These are phyloP conservation scores for Anorthoa munda DNA, from an alignment of 2,888 invertebrate genomes.

Conservation along the genomic window DNA sequence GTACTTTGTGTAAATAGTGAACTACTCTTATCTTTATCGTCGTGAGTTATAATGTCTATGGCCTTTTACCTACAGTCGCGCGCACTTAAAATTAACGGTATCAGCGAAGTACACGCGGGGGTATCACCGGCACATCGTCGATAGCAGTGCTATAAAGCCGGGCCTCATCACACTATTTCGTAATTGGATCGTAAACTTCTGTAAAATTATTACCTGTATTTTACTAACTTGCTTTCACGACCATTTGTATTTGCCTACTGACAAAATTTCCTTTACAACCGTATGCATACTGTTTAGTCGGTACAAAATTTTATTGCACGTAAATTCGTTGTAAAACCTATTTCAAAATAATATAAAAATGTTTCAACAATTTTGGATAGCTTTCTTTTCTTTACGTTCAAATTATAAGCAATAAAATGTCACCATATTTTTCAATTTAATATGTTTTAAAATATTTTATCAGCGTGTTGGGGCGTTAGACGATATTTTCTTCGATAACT, in stretches of 20 bases:
- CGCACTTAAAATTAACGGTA: conserved; percentile 67
- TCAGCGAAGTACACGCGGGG: conserved; percentile 56
- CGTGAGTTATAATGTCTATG: conserved; percentile 56
- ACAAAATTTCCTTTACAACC: conserved; percentile 69
- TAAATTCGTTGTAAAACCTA: conserved; percentile 55
- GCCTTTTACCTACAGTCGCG: conserved; percentile 50
- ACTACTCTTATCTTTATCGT: conserved; percentile 59
- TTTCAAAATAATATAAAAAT: conserved; percentile 52
- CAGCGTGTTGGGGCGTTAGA: conserved; percentile 49
- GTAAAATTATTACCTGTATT: conserved; percentile 76
- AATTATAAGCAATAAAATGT: conserved; percentile 65
- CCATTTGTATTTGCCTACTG: conserved; percentile 74
- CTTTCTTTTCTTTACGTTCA: conserved; percentile 61
- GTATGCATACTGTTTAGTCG: conserved; percentile 45
- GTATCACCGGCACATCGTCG: conserved; percentile 69
- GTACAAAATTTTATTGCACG: conserved; percentile 64
- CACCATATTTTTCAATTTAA: conserved; percentile 65
- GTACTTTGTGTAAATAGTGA: conserved; percentile 28
- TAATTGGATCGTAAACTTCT: conserved; percentile 80
- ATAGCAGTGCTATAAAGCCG: conserved; percentile 75
- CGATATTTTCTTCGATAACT: conserved; percentile 54
- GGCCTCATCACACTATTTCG: conserved; percentile 79
- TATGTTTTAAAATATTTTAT: conserved; percentile 66
- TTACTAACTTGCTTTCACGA: conserved; percentile 73
- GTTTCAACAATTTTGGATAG: conserved; percentile 41